A percentile compares a stretch with the other conserved stretches of the same genome.
Conservation (phyloP, 2,888 invertebrate species). For the Drosophila kanekoi region DNA sequence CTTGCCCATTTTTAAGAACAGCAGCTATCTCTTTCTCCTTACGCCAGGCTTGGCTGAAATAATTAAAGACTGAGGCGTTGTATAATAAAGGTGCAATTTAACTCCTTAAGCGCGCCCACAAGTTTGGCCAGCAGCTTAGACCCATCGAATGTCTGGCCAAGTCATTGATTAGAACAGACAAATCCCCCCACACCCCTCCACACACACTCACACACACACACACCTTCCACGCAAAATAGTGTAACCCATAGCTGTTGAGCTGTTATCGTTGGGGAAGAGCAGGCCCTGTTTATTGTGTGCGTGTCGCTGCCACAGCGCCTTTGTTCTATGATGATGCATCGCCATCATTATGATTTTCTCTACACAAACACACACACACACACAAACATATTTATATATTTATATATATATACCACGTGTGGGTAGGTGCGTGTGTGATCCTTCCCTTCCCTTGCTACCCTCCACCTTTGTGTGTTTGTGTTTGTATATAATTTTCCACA, state of each 20-base stretch:
- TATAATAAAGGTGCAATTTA: conserved; percentile 46
- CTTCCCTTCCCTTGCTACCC: conserved; percentile 1
- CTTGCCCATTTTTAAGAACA: conserved; percentile 51
- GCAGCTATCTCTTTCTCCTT: conserved; percentile 36
- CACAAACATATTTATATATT: not conserved
- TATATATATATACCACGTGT: not conserved
- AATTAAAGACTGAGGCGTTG: conserved; percentile 40
- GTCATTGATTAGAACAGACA: conserved; percentile 61
- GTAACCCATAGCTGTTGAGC: not conserved
- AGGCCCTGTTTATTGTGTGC: conserved; percentile 65
- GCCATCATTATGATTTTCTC: conserved; percentile 79
- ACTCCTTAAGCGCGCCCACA: no score
- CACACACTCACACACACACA: no score
- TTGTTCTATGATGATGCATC: conserved; percentile 80
- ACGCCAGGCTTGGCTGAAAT: conserved; percentile 27
- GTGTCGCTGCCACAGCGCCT: conserved; percentile 70
- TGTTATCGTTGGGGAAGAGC: conserved; percentile 3
- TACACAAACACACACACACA: conserved; percentile 35
- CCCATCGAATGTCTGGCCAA: conserved; percentile 68
- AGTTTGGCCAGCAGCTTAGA: conserved; percentile 9
- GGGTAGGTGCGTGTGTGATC: conserved; percentile 18
- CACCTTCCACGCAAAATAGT: conserved; percentile 7
- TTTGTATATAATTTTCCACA: conserved; percentile 78
- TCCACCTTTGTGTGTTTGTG: conserved; percentile 45
- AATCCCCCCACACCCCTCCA: conserved; percentile 15